Evolutionary conservation across 2,113 vertebrate species (phyloP).

Genomic region (Eudorcas thomsonii): DNA sequence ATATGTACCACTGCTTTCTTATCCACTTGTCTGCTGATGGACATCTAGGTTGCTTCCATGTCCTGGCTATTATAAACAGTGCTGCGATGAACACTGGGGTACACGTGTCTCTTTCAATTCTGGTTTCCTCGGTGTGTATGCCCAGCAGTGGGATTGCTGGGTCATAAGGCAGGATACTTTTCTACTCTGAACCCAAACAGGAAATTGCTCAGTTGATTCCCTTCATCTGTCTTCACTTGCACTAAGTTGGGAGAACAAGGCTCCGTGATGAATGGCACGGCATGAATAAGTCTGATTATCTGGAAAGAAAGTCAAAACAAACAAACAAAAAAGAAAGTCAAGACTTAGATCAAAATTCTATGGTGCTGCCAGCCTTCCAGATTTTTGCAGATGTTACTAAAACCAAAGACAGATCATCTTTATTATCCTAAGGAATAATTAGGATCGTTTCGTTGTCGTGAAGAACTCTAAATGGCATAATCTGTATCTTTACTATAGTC

Average conservation of each 20-base stretch:
- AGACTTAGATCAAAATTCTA: background rate
- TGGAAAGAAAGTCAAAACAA: background rate
- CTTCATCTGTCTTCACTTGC: background rate
- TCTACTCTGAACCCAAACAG: background rate
- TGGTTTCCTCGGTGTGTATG: no score
- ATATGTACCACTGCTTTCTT: no score
- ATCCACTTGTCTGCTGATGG: no score
- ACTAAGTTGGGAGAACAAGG: background rate
- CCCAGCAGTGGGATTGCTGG: no score
- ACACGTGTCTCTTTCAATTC: no score
- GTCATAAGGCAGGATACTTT: background rate
- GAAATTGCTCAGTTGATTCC: background rate
- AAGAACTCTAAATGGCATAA: background rate
- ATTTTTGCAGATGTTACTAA: background rate
- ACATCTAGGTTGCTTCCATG: no score
- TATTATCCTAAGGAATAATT: background rate
- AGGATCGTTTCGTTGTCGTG: background rate
- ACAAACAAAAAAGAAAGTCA: background rate
- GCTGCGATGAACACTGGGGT: no score
- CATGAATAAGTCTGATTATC: background rate
- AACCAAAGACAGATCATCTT: background rate
- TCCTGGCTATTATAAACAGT: no score
- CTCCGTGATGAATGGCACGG: background rate
- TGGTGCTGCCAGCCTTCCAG: background rate
- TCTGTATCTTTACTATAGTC: background rate